Conservation (phyloP, 2,797 vertebrate genomes). For the Rachycentron canadum region DNA sequence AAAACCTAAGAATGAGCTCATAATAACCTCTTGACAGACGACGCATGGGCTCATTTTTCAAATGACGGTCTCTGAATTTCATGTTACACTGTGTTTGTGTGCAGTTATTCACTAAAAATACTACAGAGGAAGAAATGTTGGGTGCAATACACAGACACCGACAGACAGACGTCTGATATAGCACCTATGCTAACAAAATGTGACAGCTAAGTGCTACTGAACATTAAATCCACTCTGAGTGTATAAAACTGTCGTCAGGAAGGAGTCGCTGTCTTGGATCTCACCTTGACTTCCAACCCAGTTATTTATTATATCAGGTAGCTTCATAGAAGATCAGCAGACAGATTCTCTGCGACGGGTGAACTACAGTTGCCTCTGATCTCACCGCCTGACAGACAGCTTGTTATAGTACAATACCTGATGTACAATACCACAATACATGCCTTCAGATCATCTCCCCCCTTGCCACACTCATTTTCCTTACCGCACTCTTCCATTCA, state of each 20-base stretch:
- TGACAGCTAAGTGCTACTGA: conserved; percentile 18
- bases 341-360: conserved; percentile 40
- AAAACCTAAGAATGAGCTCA: too few relatives aligned
- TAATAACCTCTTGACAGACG: too few relatives aligned
- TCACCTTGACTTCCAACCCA: conserved; percentile 43
- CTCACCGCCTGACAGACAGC: conserved; percentile 70
- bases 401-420: conserved; percentile 73
- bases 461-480: conserved; percentile 58
- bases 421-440: conserved; percentile 70
- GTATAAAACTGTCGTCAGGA: conserved; percentile 38
- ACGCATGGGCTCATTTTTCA: too few relatives aligned
- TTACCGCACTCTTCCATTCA: conserved; percentile 69
- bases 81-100: neutral
- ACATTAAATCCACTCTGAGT: conserved; percentile 31
- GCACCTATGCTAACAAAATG: conserved; percentile 7
- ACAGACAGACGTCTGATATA: neutral
- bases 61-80: too few relatives aligned
- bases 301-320: conserved; percentile 53
- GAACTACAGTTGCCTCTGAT: conserved; percentile 70
- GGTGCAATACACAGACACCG: neutral
- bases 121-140: neutral
- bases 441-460: conserved; percentile 64
- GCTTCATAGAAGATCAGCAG: conserved; percentile 45
- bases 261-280: conserved; percentile 21
- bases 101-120: neutral